A percentile compares a stretch with the other conserved stretches of the same genome.
phyloP scores from a whole-genome alignment of 2,113 vertebrate genomes.

The Psammodynastes pulverulentus region DNA sequence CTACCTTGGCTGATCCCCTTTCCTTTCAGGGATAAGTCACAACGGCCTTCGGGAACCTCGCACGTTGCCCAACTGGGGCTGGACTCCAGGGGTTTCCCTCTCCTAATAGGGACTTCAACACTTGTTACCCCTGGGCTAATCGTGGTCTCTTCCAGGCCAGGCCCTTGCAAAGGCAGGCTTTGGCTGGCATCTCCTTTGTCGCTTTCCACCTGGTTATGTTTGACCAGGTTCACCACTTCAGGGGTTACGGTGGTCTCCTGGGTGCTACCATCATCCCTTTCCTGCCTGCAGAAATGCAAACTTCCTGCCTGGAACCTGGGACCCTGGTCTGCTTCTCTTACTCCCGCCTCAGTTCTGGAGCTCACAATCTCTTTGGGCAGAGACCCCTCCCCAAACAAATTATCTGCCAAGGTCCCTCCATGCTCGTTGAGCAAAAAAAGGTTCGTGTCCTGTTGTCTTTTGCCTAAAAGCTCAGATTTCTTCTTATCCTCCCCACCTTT shows the following conservation, averaged over 20 bases:
- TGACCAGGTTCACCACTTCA: constrained; percentile 32
- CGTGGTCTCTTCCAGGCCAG: constrained; percentile 10
- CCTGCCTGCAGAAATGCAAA: constrained; percentile 1
- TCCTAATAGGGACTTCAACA: constrained; percentile 25
- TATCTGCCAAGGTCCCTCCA: neutral
- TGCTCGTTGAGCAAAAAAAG: constrained; percentile 19
- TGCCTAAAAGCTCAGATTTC: constrained; percentile 47
- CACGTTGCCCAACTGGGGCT: constrained; percentile 28
- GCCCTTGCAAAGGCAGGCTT: constrained; percentile 28
- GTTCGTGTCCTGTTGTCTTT: constrained; percentile 39
- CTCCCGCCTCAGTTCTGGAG: neutral
- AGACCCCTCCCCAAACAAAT: neutral
- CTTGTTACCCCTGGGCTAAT: neutral
- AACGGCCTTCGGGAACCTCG: neutral
- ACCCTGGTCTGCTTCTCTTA: neutral
- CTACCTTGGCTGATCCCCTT: constrained; percentile 27
- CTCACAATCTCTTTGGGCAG: neutral
- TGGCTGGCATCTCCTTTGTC: neutral
- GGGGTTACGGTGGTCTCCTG: constrained; percentile 18
- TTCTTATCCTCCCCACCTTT: constrained; percentile 45
- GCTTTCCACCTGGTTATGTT: constrained; percentile 4
- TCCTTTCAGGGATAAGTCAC: constrained; percentile 31
- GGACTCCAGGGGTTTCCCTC: constrained; percentile 9
- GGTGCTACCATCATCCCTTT: constrained; percentile 16
- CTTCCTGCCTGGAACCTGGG: neutral